Evolutionary conservation across 2,888 invertebrate genomes (phyloP).

Genomic region (Operophtera brumata): DNA sequence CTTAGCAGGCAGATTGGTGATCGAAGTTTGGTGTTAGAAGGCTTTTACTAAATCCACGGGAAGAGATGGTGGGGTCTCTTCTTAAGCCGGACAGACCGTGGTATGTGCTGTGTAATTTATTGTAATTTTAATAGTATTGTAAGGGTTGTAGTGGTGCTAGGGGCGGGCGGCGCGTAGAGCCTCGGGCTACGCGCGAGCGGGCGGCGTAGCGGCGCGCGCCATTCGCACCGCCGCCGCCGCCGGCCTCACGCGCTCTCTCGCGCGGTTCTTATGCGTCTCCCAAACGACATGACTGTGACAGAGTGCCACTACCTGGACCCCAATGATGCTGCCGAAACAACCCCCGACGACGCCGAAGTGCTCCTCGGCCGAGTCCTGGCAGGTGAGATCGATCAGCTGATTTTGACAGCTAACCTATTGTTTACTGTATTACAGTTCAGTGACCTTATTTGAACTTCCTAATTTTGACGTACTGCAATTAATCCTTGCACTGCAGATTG

Average conservation of each 20-base stretch:
- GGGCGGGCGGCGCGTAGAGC: slow-evolving; percentile 57
- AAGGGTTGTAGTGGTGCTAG: slow-evolving; percentile 48
- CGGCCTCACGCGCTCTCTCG: slow-evolving; percentile 71
- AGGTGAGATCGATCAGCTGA: slow-evolving; percentile 68
- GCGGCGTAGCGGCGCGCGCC: slow-evolving; percentile 72
- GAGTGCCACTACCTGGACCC: slow-evolving; percentile 61
- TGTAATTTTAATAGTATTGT: too few relatives aligned
- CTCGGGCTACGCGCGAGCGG: slow-evolving; percentile 58
- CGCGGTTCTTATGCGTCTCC: slow-evolving; percentile 70
- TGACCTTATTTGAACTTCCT: slow-evolving; percentile 32
- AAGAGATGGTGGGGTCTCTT: too few relatives aligned
- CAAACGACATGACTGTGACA: slow-evolving; percentile 72
- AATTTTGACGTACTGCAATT: slow-evolving; percentile 27
- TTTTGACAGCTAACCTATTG: slow-evolving; percentile 43
- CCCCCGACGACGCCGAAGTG: slow-evolving; percentile 63
- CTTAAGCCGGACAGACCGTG: too few relatives aligned
- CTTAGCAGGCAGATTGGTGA: too few relatives aligned
- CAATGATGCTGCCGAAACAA: slow-evolving; percentile 42
- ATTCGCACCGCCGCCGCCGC: slow-evolving; percentile 76
- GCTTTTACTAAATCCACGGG: too few relatives aligned
- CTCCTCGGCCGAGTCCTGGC: slow-evolving; percentile 75
- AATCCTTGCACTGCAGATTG: slow-evolving; percentile 20
- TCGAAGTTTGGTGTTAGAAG: too few relatives aligned
- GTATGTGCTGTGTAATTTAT: too few relatives aligned
- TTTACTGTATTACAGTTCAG: slow-evolving; percentile 38